Evolutionary conservation across 2,113 vertebrate genomes (phyloP).

Genomic region (Phainopepla nitens): DNA sequence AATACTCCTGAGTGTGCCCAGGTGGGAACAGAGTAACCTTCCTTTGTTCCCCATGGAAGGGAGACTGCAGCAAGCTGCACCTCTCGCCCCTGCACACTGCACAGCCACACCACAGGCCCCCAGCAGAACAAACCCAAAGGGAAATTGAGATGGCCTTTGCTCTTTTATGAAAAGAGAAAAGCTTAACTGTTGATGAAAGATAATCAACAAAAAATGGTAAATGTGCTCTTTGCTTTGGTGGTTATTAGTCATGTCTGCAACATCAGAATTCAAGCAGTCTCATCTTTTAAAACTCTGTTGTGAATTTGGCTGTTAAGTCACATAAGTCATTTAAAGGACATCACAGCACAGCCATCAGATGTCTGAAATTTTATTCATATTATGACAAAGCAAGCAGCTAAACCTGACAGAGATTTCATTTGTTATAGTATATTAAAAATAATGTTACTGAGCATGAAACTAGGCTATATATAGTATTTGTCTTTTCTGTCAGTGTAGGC

Average conservation of each 20-base stretch:
- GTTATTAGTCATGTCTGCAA: not conserved
- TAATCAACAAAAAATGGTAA: not conserved
- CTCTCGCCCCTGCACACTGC: not conserved
- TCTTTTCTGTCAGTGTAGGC: not conserved
- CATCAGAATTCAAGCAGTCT: not conserved
- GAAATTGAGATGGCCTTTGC: not conserved
- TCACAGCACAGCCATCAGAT: not conserved
- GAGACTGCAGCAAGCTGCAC: not conserved
- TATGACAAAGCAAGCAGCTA: not conserved
- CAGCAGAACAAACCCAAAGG: not conserved
- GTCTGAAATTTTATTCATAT: not conserved
- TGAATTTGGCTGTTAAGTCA: not conserved
- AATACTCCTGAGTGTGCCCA: not conserved
- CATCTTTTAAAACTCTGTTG: not conserved
- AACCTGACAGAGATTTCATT: not conserved
- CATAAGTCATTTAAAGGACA: not conserved
- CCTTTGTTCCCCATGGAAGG: not conserved
- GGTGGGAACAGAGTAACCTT: not conserved
- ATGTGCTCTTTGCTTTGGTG: not conserved
- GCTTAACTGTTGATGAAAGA: not conserved
- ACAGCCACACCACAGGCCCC: not conserved
- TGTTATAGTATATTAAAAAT: not conserved
- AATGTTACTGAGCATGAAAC: not conserved
- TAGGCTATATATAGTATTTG: not conserved
- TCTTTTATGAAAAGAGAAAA: not conserved